A percentile compares a stretch with the other conserved stretches of the same genome.
These are phyloP conservation scores for Boulengeromyrus knoepffleri DNA, from an alignment of 2,113 vertebrate genomes.

Conservation along the genomic window DNA sequence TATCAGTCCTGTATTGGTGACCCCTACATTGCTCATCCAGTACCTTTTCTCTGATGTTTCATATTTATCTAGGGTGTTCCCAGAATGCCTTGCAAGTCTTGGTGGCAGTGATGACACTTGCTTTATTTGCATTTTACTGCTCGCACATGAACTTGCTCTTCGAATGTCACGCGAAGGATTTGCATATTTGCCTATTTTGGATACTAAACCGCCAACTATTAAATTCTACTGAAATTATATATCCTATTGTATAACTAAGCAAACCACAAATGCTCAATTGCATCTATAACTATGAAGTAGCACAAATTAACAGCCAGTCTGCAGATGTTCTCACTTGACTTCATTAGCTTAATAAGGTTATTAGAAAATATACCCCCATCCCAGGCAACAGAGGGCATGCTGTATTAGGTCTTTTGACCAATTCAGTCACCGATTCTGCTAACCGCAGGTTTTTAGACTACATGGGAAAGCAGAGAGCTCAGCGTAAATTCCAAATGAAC, in stretches of 20 bases:
- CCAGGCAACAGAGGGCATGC: background rate
- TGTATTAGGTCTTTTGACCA: background rate
- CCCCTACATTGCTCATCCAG: background rate
- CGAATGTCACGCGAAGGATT: background rate
- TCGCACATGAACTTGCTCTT: background rate
- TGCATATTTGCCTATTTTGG: background rate
- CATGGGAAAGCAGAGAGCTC: background rate
- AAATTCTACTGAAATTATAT: background rate
- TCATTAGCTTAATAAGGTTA: background rate
- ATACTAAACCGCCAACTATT: background rate
- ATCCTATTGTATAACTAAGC: background rate
- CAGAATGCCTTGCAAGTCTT: constrained; percentile 2
- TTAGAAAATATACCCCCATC: background rate
- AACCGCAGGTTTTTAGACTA: background rate
- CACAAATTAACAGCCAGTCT: background rate
- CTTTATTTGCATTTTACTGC: background rate
- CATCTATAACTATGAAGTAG: background rate
- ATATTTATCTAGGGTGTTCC: background rate
- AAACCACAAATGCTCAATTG: background rate
- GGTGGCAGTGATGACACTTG: background rate
- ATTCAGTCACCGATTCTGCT: background rate
- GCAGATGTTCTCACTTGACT: background rate
- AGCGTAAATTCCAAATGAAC: background rate
- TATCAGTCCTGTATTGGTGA: background rate
- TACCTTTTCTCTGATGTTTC: background rate